A percentile compares a stretch with the other conserved stretches of the same genome.
Conservation (phyloP, 2,888 invertebrate species). For the Drosophila sordidula region DNA sequence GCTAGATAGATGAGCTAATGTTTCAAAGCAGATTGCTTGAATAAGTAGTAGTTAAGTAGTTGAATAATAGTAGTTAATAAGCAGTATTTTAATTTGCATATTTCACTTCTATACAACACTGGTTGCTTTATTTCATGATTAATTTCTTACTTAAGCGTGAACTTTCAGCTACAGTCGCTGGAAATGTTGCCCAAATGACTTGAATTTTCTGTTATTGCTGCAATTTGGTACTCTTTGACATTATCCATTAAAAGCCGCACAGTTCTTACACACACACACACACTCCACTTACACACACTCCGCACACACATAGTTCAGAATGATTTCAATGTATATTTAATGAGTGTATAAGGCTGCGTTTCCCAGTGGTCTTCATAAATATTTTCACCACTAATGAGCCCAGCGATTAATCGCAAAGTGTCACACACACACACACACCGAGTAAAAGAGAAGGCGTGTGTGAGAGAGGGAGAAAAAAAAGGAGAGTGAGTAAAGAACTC, state of each 20-base stretch:
- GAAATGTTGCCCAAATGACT: neutral
- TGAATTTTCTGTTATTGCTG: neutral
- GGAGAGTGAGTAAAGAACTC: conserved; percentile 4
- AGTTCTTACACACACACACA: conserved; percentile 2
- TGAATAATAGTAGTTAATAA: too few relatives aligned
- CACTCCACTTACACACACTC: conserved; percentile 9
- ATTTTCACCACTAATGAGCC: conserved; percentile 78
- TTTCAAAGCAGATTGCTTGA: neutral
- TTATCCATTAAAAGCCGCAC: conserved; percentile 31
- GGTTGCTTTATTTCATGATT: neutral
- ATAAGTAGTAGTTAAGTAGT: too few relatives aligned
- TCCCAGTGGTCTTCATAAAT: conserved; percentile 73
- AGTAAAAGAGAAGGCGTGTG: neutral
- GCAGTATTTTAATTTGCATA: neutral
- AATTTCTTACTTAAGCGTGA: neutral
- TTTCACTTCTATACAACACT: neutral
- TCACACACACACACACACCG: conserved; percentile 40
- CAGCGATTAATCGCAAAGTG: conserved; percentile 70
- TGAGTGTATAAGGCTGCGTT: conserved; percentile 45
- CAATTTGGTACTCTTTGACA: conserved; percentile 14
- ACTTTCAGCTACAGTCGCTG: neutral
- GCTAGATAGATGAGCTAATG: too few relatives aligned
- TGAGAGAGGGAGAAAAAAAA: neutral
- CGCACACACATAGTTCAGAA: conserved; percentile 28
- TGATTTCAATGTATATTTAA: conserved; percentile 63